Conservation (phyloP, 2,888 invertebrate species). For the Drosophila tanythrix region DNA sequence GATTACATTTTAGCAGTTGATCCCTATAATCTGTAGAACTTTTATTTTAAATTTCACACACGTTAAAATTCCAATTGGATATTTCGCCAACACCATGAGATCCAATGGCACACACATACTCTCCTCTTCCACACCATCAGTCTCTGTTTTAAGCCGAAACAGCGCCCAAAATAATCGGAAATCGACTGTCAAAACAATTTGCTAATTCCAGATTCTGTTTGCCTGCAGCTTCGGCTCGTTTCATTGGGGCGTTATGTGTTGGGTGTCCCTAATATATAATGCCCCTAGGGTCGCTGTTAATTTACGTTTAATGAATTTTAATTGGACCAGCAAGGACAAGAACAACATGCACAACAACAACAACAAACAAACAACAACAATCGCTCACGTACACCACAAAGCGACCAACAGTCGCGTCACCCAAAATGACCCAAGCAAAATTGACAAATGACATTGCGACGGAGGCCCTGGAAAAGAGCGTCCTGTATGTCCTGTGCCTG, state of each 20-base stretch:
- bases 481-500: conserved; percentile 35
- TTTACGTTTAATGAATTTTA: conserved; percentile 79
- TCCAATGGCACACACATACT: neutral
- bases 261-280: conserved; percentile 57
- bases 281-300: conserved; percentile 63
- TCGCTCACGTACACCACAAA: conserved; percentile 69
- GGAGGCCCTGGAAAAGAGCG: conserved; percentile 28
- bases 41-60: neutral
- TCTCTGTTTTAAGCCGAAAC: conserved; percentile 12
- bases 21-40: neutral
- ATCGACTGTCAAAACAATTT: conserved; percentile 47
- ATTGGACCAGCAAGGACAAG: conserved; percentile 55
- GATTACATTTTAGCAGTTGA: neutral
- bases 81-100: neutral
- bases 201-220: conserved; percentile 52
- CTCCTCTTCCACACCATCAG: neutral
- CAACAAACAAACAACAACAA: conserved; percentile 39
- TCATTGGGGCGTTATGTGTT: conserved; percentile 26
- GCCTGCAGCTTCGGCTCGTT: conserved; percentile 36
- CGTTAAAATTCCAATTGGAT: neutral
- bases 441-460: conserved; percentile 75
- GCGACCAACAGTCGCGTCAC: conserved; percentile 41
- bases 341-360: conserved; percentile 32
- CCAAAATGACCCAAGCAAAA: conserved; percentile 60
- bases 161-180: conserved; percentile 29